Conservation (phyloP, 2,113 vertebrate genomes). For the Sander vitreus region DNA sequence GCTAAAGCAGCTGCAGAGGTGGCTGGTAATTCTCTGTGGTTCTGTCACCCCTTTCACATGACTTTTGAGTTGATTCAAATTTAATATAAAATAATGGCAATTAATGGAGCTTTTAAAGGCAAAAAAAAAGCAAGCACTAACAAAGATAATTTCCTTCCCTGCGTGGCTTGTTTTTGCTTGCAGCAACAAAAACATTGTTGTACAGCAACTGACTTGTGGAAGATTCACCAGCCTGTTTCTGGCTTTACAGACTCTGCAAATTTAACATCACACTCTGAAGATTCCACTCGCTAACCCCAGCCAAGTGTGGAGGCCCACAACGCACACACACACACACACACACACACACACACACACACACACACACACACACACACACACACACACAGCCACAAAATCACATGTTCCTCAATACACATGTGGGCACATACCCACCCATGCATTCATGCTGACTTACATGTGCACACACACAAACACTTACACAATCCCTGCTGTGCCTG, state of each 20-base stretch:
- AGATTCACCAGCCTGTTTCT: slow-evolving; percentile 50
- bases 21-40: not conserved
- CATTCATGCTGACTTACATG: slow-evolving; percentile 55
- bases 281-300: slow-evolving; percentile 67
- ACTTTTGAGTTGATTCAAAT: not conserved
- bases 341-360: slow-evolving; percentile 35
- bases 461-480: slow-evolving; percentile 33
- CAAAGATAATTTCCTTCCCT: not conserved
- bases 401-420: slow-evolving; percentile 25
- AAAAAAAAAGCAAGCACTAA: not conserved
- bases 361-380: slow-evolving; percentile 11
- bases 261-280: slow-evolving; percentile 73
- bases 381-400: slow-evolving; percentile 29
- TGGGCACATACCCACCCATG: slow-evolving; percentile 29
- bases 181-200: slow-evolving; percentile 46
- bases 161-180: slow-evolving; percentile 33
- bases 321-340: slow-evolving; percentile 23
- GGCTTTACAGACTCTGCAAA: slow-evolving; percentile 61
- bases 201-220: slow-evolving; percentile 43
- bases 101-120: not conserved
- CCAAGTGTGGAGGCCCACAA: slow-evolving; percentile 52
- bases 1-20: not conserved
- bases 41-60: not conserved
- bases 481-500: slow-evolving; percentile 66
- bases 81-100: not conserved